Evolutionary conservation across 2,888 invertebrate genomes (phyloP).

Genomic region (Drosophila gaucha): DNA sequence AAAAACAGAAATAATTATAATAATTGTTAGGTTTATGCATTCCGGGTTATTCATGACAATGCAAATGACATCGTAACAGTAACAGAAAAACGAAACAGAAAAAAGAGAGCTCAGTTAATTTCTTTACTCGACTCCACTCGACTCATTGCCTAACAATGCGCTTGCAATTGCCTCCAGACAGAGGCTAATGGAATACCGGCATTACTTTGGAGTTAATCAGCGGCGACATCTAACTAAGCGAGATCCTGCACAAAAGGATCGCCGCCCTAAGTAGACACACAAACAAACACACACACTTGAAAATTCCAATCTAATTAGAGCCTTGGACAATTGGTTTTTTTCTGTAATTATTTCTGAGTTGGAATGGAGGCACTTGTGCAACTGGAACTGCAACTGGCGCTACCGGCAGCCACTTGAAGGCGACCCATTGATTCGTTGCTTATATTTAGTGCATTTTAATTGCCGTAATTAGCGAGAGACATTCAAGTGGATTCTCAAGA

Average conservation of each 20-base stretch:
- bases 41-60: no score
- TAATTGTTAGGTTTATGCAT: no score
- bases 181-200: conserved; percentile 58
- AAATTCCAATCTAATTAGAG: conserved; percentile 56
- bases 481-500: conserved; percentile 69
- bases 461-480: conserved; percentile 75
- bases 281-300: conserved; percentile 37
- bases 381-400: conserved; percentile 35
- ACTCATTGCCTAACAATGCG: conserved; percentile 49
- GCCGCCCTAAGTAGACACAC: conserved; percentile 17
- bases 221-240: conserved; percentile 38
- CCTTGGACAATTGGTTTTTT: conserved; percentile 7
- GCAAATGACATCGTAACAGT: no score
- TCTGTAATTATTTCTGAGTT: background rate
- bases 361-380: conserved; percentile 56
- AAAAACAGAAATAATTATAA: no score
- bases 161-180: conserved; percentile 51
- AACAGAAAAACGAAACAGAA: background rate
- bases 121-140: background rate
- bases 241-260: conserved; percentile 52
- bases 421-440: conserved; percentile 61
- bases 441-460: conserved; percentile 81
- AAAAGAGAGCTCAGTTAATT: background rate
- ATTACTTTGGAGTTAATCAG: conserved; percentile 45
- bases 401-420: conserved; percentile 67